Percentiles rank a stretch among this genome's conserved stretches.
Evolutionary conservation across 2,113 vertebrate species (phyloP).

Genomic region (Psittacus erithacus): DNA sequence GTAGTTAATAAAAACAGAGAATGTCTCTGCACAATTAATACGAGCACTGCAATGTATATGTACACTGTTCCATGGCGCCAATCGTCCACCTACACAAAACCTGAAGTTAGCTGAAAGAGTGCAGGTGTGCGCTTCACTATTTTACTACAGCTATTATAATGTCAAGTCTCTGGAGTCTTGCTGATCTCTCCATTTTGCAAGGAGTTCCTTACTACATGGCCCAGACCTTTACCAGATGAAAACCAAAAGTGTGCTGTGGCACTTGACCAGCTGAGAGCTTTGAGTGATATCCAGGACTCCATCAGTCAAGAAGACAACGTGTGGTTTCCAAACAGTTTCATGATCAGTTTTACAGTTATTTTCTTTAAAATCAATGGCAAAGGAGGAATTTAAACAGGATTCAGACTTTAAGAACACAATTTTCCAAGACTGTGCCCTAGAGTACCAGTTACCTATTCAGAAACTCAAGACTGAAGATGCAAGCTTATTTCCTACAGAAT

Average conservation of each 20-base stretch:
- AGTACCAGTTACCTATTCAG: neutral
- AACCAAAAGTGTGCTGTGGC: rapidly evolving
- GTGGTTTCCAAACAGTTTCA: neutral
- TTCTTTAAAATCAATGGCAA: neutral
- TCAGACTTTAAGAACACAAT: neutral
- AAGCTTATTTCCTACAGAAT: neutral
- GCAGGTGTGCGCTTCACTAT: neutral
- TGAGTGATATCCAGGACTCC: neutral
- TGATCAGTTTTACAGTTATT: neutral
- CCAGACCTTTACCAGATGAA: neutral
- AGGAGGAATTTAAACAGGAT: neutral
- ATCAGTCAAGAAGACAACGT: neutral
- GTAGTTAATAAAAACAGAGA: neutral
- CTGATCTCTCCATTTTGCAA: neutral
- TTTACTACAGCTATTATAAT: neutral
- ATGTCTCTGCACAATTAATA: neutral
- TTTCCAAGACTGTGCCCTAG: neutral
- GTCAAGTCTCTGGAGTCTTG: neutral
- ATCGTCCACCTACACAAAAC: rapidly evolving
- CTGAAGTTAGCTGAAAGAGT: neutral
- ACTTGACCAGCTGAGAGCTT: neutral
- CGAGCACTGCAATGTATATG: neutral
- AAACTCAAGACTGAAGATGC: neutral
- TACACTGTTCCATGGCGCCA: neutral
- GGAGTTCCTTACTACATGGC: neutral